A percentile compares a stretch with the other conserved stretches of the same genome.
These are phyloP conservation scores for Agapornis roseicollis DNA, from an alignment of 2,113 vertebrate genomes.

Conservation along the genomic window DNA sequence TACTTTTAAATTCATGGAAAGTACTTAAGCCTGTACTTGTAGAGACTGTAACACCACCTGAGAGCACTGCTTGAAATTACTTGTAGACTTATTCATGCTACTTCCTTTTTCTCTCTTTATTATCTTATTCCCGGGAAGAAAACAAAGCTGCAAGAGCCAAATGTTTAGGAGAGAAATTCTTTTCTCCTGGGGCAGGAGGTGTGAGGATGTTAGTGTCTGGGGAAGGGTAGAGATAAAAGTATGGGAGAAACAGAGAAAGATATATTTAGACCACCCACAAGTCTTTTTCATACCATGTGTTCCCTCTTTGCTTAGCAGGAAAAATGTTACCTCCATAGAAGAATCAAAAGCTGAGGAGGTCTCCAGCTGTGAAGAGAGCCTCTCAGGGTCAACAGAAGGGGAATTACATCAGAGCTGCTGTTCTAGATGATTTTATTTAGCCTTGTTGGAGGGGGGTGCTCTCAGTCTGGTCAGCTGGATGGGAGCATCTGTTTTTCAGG, in stretches of 20 bases:
- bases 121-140: background rate
- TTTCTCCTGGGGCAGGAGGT: background rate
- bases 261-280: constrained; percentile 24
- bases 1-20: background rate
- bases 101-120: background rate
- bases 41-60: background rate
- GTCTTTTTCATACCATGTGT: background rate
- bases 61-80: background rate
- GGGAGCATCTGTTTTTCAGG: background rate
- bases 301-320: background rate
- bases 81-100: background rate
- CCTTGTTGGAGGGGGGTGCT: background rate
- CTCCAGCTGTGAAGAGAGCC: constrained; percentile 6
- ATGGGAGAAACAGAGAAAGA: background rate
- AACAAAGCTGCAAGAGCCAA: background rate
- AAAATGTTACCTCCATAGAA: background rate
- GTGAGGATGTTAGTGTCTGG: background rate
- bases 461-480: background rate
- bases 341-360: background rate
- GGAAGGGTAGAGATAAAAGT: background rate
- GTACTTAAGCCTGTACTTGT: background rate
- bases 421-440: background rate
- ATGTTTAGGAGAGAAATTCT: background rate
- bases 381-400: background rate
- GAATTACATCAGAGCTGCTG: background rate